Evolutionary conservation across 2,797 vertebrate species (phyloP), one percentile per base, ranked within the genome.

Genomic region (Agapornis canus): DNA sequence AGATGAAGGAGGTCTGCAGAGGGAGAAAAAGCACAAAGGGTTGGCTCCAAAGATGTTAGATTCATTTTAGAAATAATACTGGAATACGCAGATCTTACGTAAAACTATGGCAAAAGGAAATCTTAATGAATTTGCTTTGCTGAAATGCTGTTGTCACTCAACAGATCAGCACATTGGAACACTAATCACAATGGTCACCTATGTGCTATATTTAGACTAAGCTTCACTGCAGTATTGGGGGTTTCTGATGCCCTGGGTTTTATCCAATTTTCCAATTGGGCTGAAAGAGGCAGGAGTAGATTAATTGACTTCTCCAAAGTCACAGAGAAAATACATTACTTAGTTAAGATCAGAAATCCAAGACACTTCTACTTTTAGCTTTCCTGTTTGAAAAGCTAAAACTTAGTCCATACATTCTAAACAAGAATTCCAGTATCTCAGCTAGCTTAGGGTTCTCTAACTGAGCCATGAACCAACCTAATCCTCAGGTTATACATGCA

Each of bases 41-140:
- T 29, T 49, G 22, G 10, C 7, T 85, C 6, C 40, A 60, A 70
- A 85, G 10, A 6, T 17, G 1, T 8, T 25, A 51, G 6, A 18
- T 17, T 48, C 22, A 26, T 54, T 49, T 73, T 56, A 86, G 17
- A 83, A 64, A 79, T 35, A 45, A 21, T 19, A 11, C 26, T 29
- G 13, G 7, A 37, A 64, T 49, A 56, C 9, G 42, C 0, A 1
- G 8, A 2, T 29, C 4, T 45, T 66, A 57, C 3, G 2, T 19
- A 60, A 66, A 75, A 39, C 4, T 26, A 31, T 1, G 27, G 25
- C 3, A 56, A 70, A 65, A 40, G 31, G 45, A 22, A 6, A 6
- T 19, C 52, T 27, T 21, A 26, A 32, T 16, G 15, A 5, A 25
- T 70, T 81, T 76, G 25, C 26, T 66, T 71, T 27, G 49, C 29